Conservation (phyloP, 2,797 vertebrate genomes). For the Melanitta fusca region DNA sequence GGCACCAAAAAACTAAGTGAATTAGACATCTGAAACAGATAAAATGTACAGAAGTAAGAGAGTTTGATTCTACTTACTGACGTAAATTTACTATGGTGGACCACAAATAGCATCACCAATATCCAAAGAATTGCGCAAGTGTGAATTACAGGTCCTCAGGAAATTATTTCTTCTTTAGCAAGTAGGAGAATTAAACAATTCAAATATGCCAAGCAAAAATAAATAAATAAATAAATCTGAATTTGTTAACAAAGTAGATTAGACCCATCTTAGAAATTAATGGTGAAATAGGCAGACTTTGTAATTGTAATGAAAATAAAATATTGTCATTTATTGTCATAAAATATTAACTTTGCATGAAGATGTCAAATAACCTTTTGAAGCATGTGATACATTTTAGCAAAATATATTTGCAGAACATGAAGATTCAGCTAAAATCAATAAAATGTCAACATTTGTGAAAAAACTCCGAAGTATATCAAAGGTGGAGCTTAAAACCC, state of each 20-base stretch:
- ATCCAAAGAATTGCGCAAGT: neutral
- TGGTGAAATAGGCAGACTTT: neutral
- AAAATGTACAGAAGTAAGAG: neutral
- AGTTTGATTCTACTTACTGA: neutral
- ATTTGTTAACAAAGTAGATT: neutral
- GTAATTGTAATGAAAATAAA: conserved; percentile 56
- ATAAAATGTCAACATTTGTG: conserved; percentile 44
- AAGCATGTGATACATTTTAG: conserved; percentile 33
- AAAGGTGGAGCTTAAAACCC: conserved; percentile 7
- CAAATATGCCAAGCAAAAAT: neutral
- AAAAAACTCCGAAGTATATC: conserved; percentile 40
- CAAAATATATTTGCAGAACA: conserved; percentile 22
- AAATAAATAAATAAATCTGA: neutral
- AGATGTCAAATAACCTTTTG: conserved; percentile 63
- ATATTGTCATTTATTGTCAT: neutral
- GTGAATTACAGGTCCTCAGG: neutral
- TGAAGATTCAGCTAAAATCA: conserved; percentile 43
- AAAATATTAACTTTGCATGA: conserved; percentile 52
- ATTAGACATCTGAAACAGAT: neutral
- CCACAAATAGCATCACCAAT: neutral
- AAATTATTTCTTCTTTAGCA: neutral
- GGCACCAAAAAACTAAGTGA: neutral
- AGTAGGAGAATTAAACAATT: neutral
- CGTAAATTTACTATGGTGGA: neutral
- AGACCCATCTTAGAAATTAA: conserved; percentile 46